Base-by-base conservation (phyloP, 2,888 invertebrate species). In the Idaea biselata region DNA sequence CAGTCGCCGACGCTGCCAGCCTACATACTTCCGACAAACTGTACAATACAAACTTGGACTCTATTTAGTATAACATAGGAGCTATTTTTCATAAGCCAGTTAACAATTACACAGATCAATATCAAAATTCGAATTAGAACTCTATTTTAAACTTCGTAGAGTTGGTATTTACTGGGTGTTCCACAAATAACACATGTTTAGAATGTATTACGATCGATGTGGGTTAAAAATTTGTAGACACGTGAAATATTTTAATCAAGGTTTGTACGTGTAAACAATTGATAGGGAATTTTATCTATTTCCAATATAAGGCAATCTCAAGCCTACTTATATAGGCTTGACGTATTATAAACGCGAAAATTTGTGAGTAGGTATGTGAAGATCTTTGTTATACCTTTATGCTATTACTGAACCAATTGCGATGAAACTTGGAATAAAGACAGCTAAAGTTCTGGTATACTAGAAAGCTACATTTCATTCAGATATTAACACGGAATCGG, bases 21-120 rank as follows among this genome's bases (percentile, higher is more conserved):
- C 91, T 90, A 91, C 90, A 88, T 90, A 87, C 89, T 91, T 91
- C 91, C 91, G 87, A 70, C 69, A 56, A 66, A 56, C 44, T 32
- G 16, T 55, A 57, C 62, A 33, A 11, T 58, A 31, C 54, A 54
- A 32, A 60, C 25, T 57, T 60, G 7, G 14, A 44, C 44, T 44
- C 44, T 44, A 44, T n/a, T n/a, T n/a, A n/a, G n/a, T n/a, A n/a
- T 44, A 44, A 1, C 44, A 14, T 11, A 44, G 3, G 14, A 14
- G 8, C 44, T 8, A 44, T 44, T 44, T 44, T 44, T 1, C 5
- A 11, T 11, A 6, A 44, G 11, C 44, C 8, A 0, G 8, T 44
- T 44, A 44, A 44, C 3, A 14, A 44, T 44, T 44, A 44, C 44
- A 44, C 11, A 11, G 14, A 44, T 44, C 44, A 44, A 44, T 14